These are phyloP conservation scores for Pelusios castaneus DNA, from an alignment of 2,113 vertebrate species.

Conservation along the genomic window DNA sequence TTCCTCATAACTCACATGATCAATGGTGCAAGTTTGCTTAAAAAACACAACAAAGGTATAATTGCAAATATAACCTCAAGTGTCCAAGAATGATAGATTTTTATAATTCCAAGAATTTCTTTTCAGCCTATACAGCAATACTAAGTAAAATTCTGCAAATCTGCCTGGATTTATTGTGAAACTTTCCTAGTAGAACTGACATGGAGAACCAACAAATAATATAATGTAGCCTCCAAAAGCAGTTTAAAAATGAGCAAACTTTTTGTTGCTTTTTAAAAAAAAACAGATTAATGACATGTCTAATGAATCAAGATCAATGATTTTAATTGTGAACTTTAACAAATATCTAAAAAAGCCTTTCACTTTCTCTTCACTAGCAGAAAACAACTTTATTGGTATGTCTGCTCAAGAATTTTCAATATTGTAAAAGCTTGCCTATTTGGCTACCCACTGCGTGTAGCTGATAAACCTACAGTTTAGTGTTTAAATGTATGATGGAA, in stretches of 20 bases:
- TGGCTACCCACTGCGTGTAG: background rate
- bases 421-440: background rate
- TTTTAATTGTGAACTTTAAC: background rate
- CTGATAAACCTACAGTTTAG: background rate
- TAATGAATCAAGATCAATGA: background rate
- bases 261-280: background rate
- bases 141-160: background rate
- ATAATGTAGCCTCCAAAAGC: too few species aligned
- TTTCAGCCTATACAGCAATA: background rate
- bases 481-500: background rate
- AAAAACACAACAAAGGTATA: background rate
- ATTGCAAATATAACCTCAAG: background rate
- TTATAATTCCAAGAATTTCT: background rate
- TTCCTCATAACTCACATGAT: background rate
- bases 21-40: background rate
- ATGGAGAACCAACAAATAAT: background rate
- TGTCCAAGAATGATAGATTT: background rate
- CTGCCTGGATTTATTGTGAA: background rate
- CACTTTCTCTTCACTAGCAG: conserved; percentile 38
- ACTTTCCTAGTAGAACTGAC: fast-evolving
- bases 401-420: background rate
- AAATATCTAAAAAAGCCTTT: conserved; percentile 24
- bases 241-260: background rate
- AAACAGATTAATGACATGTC: background rate
- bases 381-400: background rate